Percentiles rank a stretch among this genome's conserved stretches.
Conservation (phyloP, 1,140 invertebrate genomes). For the Aculops lycopersici region DNA sequence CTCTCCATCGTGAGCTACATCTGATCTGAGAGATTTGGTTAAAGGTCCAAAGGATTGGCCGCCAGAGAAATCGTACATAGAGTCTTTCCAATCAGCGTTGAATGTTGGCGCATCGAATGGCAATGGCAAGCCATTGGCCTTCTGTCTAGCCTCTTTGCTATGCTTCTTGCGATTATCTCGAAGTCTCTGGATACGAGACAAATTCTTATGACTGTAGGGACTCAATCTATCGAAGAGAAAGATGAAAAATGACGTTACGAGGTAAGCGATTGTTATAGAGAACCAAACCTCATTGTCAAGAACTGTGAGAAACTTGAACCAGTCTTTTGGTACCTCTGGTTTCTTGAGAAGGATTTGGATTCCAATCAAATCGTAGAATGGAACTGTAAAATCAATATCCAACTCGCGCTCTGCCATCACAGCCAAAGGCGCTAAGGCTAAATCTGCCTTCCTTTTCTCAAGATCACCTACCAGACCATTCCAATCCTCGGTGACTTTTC, state of each 20-base stretch:
- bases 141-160: background rate
- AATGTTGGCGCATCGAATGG: background rate
- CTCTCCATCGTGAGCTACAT: background rate
- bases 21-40: background rate
- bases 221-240: constrained; percentile 84
- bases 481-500: constrained; percentile 33
- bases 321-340: constrained; percentile 37
- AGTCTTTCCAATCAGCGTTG: background rate
- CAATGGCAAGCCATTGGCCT: background rate
- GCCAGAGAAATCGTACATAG: background rate
- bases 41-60: background rate
- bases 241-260: constrained; percentile 57
- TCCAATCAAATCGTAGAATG: constrained; percentile 72
- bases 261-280: constrained; percentile 72
- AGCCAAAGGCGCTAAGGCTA: constrained; percentile 48
- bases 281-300: constrained; percentile 81
- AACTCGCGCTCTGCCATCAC: constrained; percentile 80
- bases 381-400: constrained; percentile 72
- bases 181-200: background rate
- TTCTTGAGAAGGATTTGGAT: constrained; percentile 66
- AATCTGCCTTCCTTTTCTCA: constrained; percentile 59
- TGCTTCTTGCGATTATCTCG: background rate
- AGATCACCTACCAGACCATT: constrained; percentile 67
- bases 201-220: constrained; percentile 37
- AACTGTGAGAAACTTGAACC: constrained; percentile 88